Evolutionary conservation across 2,888 invertebrate species (phyloP).

Genomic region (Cacoxenus indagator): DNA sequence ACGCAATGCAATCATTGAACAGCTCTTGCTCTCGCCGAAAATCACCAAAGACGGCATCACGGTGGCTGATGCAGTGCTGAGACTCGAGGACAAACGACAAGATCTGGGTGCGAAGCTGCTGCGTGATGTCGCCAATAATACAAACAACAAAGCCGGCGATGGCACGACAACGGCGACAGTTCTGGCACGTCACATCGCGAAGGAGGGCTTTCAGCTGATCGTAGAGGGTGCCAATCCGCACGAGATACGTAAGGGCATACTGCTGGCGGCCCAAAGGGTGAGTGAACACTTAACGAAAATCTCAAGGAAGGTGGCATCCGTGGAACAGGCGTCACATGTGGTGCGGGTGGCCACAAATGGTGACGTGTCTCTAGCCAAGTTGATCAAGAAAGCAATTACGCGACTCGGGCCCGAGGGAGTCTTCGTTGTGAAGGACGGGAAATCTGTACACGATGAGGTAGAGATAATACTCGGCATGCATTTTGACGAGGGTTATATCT

Average conservation of each 20-base stretch:
- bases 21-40: slow-evolving; percentile 99
- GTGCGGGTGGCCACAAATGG: slow-evolving; percentile 99
- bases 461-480: slow-evolving; percentile 98
- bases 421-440: slow-evolving; percentile 99
- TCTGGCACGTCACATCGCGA: slow-evolving; percentile 95
- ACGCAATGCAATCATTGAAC: slow-evolving; percentile 97
- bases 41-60: slow-evolving; percentile 99
- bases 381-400: slow-evolving; percentile 97
- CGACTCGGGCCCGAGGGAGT: slow-evolving; percentile 96
- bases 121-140: slow-evolving; percentile 98
- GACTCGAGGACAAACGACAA: slow-evolving; percentile 98
- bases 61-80: slow-evolving; percentile 95
- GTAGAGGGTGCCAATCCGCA: slow-evolving; percentile 96
- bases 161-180: slow-evolving; percentile 99
- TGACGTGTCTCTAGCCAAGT: slow-evolving; percentile 87
- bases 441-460: slow-evolving; percentile 92
- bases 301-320: slow-evolving; percentile 94
- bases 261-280: slow-evolving; percentile 93
- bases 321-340: slow-evolving; percentile 98
- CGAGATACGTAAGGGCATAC: slow-evolving; percentile 93
- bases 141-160: slow-evolving; percentile 99
- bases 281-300: slow-evolving; percentile 88
- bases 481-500: slow-evolving; percentile 98
- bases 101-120: slow-evolving; percentile 98
- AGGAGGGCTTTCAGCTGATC: slow-evolving; percentile 97